Conservation (phyloP, 2,888 invertebrate species). For the Stenotaenia linearis region DNA sequence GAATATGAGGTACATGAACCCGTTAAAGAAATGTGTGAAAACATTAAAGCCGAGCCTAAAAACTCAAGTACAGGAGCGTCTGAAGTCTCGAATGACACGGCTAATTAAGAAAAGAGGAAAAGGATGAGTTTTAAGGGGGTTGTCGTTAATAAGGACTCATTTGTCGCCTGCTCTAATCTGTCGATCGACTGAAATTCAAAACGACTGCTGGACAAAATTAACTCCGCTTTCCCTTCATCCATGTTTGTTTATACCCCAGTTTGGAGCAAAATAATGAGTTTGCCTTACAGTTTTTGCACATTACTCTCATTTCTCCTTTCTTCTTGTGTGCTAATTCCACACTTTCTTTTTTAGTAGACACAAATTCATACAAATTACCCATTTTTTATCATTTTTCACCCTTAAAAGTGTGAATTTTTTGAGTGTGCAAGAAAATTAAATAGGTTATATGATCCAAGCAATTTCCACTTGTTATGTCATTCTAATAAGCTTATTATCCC, state of each 20-base stretch:
- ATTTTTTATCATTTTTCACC: neutral
- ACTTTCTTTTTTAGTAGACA: too few relatives aligned
- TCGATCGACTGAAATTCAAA: neutral
- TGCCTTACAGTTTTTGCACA: too few relatives aligned
- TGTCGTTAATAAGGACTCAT: neutral
- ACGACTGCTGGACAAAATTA: neutral
- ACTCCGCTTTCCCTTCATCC: neutral
- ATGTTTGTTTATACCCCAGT: too few relatives aligned
- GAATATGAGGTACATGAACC: too few relatives aligned
- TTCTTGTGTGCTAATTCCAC: too few relatives aligned
- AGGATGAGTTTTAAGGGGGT: neutral
- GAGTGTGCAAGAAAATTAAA: neutral
- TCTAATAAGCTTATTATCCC: constrained; percentile 16
- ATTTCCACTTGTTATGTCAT: constrained; percentile 20
- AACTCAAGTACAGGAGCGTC: neutral
- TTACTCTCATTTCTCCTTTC: too few relatives aligned
- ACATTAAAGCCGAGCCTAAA: too few relatives aligned
- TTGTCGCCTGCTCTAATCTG: neutral
- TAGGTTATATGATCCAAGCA: neutral
- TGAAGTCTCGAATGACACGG: neutral
- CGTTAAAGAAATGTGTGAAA: too few relatives aligned
- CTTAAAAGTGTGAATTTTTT: neutral
- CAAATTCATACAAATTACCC: too few relatives aligned
- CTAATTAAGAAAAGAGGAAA: constrained; percentile 13
- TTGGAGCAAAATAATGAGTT: too few relatives aligned